A percentile compares a stretch with the other conserved stretches of the same genome.
These are phyloP conservation scores for Enteromius radiatus DNA, from an alignment of 2,797 vertebrate genomes.

Conservation along the genomic window DNA sequence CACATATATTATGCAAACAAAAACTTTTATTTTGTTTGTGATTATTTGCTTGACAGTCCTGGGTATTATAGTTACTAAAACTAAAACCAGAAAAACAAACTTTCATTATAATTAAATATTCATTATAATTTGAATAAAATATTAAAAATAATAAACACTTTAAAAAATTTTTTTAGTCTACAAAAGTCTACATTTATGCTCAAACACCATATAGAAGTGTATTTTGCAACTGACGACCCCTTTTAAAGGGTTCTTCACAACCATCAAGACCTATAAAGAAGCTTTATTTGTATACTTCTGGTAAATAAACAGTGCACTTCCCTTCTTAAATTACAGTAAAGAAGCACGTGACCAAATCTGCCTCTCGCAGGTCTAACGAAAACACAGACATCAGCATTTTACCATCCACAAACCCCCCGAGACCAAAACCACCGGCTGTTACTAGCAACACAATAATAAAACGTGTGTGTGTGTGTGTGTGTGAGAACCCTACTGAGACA, in stretches of 20 bases:
- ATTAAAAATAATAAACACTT: too few relatives aligned
- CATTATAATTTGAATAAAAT: too few relatives aligned
- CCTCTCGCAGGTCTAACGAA: conserved; percentile 23
- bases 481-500: neutral
- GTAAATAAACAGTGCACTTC: neutral
- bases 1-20: too few relatives aligned
- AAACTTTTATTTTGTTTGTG: too few relatives aligned
- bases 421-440: conserved; percentile 46
- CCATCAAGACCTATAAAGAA: neutral
- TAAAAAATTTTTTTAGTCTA: too few relatives aligned
- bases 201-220: too few relatives aligned
- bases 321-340: neutral
- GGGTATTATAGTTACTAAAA: neutral
- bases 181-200: too few relatives aligned
- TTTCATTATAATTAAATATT: neutral
- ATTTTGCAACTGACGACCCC: neutral
- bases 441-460: neutral
- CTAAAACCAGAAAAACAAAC: neutral
- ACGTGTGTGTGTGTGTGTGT: too few relatives aligned
- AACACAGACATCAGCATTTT: conserved; percentile 71
- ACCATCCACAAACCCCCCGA: conserved; percentile 60
- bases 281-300: neutral
- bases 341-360: neutral
- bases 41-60: too few relatives aligned
- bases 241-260: neutral